Percentiles rank a stretch among this genome's conserved stretches.
These are phyloP conservation scores for Euphydryas editha DNA, from an alignment of 2,888 invertebrate genomes.

Conservation along the genomic window DNA sequence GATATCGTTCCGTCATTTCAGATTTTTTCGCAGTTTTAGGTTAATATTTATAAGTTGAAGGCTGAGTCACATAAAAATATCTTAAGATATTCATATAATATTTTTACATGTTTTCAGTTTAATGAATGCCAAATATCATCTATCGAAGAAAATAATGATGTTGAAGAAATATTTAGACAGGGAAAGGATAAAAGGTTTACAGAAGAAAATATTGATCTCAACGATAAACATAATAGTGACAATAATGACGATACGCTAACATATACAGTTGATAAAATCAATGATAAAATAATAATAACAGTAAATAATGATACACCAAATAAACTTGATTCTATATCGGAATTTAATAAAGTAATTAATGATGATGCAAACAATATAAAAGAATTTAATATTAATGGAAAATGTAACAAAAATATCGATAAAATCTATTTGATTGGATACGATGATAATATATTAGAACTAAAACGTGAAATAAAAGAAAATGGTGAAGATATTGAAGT, in stretches of 20 bases:
- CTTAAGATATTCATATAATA: neutral
- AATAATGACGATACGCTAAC: too few relatives aligned
- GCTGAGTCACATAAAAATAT: too few relatives aligned
- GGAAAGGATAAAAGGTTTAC: too few relatives aligned
- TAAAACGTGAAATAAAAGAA: conserved; percentile 23
- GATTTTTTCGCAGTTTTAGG: too few relatives aligned
- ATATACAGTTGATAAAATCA: too few relatives aligned
- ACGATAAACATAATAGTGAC: neutral
- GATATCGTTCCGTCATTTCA: too few relatives aligned
- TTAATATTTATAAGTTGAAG: too few relatives aligned
- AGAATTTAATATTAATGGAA: neutral
- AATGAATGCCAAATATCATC: neutral
- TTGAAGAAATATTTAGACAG: neutral
- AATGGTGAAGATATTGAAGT: conserved; percentile 24
- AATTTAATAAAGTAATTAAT: neutral
- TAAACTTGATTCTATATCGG: neutral
- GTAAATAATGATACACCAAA: neutral
- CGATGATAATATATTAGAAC: conserved; percentile 29
- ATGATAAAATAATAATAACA: neutral
- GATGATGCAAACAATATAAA: neutral
- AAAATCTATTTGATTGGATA: conserved; percentile 27
- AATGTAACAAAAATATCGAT: neutral
- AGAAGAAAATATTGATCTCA: neutral
- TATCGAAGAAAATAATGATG: neutral
- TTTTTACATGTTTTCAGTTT: neutral